A percentile compares a stretch with the other conserved stretches of the same genome.
Evolutionary conservation across 2,888 invertebrate genomes (phyloP).

Genomic region (Caenorhabditis parvicauda): DNA sequence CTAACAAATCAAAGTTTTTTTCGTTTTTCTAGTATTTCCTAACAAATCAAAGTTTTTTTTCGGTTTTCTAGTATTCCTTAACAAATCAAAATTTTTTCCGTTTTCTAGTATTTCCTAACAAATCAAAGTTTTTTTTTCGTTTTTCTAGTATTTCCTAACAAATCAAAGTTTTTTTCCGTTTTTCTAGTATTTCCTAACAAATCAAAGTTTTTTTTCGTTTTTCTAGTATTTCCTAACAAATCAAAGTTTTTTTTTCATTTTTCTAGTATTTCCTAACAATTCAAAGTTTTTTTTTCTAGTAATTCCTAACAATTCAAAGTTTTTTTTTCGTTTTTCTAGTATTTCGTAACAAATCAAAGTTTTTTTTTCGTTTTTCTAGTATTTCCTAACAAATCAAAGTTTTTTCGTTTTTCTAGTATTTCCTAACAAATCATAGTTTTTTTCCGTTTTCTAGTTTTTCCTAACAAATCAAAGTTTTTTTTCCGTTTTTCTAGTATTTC

Average conservation of each 20-base stretch:
- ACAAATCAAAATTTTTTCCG: no score
- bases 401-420: neutral
- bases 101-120: neutral
- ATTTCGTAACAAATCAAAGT: constrained; percentile 6
- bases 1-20: neutral
- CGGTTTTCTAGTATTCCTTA: neutral
- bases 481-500: neutral
- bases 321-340: neutral
- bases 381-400: no score
- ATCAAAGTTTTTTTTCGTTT: constrained; percentile 2
- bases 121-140: no score
- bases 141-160: no score
- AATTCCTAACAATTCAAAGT: no score
- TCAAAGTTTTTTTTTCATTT: no score
- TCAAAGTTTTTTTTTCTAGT: no score
- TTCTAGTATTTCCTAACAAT: no score
- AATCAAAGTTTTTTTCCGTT: neutral
- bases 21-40: constrained; percentile 8
- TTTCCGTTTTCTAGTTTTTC: no score
- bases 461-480: neutral
- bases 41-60: constrained; percentile 1
- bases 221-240: neutral
- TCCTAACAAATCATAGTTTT: no score
- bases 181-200: constrained; percentile 6
- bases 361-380: constrained; percentile 1